phyloP scores from a whole-genome alignment of 2,113 vertebrate species.

The Crotophaga sulcirostris region DNA sequence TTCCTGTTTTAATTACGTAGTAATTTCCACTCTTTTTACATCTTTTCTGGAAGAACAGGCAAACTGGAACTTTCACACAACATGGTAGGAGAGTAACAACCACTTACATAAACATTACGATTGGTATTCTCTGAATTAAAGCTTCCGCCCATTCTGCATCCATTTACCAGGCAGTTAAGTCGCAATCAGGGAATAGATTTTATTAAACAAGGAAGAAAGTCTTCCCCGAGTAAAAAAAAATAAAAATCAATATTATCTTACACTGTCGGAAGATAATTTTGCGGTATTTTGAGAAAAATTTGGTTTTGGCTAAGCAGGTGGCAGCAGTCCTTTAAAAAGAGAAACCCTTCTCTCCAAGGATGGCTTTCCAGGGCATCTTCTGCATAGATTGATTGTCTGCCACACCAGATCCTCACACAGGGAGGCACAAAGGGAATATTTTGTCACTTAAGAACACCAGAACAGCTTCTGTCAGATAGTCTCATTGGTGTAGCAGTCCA shows the following conservation, averaged over 20 bases:
- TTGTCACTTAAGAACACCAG: not conserved
- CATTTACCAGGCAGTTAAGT: not conserved
- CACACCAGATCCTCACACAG: not conserved
- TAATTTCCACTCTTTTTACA: not conserved
- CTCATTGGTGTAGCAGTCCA: not conserved
- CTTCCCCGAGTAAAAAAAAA: not conserved
- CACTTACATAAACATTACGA: not conserved
- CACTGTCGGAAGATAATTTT: not conserved
- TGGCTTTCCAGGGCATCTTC: not conserved
- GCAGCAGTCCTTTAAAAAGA: not conserved
- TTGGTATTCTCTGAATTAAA: not conserved
- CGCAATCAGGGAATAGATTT: not conserved
- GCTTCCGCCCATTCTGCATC: not conserved
- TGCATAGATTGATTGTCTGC: not conserved
- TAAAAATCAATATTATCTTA: fast-evolving
- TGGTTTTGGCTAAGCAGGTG: not conserved
- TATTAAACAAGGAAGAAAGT: not conserved
- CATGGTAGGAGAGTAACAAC: not conserved
- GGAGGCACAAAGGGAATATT: not conserved
- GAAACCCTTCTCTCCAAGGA: not conserved
- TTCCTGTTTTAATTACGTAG: not conserved
- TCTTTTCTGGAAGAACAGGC: not conserved
- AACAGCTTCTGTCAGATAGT: not conserved
- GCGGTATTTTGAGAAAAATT: not conserved
- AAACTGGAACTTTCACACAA: not conserved